Conservation (phyloP, 2,113 vertebrate species). For the Morphnarchus princeps region DNA sequence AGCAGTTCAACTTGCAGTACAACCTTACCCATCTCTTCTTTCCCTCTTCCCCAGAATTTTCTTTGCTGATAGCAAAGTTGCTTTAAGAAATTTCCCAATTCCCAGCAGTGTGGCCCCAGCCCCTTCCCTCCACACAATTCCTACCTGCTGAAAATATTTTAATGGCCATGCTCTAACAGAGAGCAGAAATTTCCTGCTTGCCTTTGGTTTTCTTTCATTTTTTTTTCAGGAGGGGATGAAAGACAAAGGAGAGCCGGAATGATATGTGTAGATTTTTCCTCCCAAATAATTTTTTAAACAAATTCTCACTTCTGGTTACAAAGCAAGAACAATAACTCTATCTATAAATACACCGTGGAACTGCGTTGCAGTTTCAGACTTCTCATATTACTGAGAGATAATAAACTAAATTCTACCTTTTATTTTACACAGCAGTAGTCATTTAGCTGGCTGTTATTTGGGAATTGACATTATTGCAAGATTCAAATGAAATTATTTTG, state of each 20-base stretch:
- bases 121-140: not conserved
- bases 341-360: rapidly evolving
- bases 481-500: not conserved
- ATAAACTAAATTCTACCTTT: not conserved
- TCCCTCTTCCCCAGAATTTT: not conserved
- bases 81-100: not conserved
- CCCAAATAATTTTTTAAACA: not conserved
- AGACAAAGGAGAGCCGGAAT: not conserved
- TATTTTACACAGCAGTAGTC: not conserved
- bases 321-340: not conserved
- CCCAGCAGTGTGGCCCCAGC: not conserved
- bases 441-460: not conserved
- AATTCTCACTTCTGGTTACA: not conserved
- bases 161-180: too few species aligned
- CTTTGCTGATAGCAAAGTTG: not conserved
- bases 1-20: not conserved
- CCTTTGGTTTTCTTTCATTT: not conserved
- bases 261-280: rapidly evolving
- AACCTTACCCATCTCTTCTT: not conserved
- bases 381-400: not conserved
- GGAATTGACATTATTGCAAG: not conserved
- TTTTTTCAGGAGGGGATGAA: not conserved
- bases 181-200: not conserved
- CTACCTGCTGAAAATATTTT: not conserved
- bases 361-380: not conserved